Conservation (phyloP, 2,888 invertebrate species). For the Nephrotoma appendiculata region DNA sequence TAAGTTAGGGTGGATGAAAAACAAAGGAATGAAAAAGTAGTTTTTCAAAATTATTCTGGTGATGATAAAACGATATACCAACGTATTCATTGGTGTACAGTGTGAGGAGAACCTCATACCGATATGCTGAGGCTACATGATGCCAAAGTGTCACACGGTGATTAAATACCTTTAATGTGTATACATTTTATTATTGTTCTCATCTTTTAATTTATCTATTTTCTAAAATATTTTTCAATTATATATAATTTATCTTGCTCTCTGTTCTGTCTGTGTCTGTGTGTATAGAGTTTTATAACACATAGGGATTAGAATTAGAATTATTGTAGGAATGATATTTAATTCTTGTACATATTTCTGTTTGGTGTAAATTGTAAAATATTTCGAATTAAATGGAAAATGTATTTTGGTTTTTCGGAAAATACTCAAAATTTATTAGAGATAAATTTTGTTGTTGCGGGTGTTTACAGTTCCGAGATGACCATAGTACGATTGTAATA, state of each 20-base stretch:
- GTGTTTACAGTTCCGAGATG: neutral
- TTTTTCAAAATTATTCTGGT: neutral
- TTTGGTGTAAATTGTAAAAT: neutral
- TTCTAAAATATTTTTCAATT: neutral
- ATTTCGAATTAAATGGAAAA: neutral
- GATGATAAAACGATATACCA: neutral
- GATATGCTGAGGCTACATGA: neutral
- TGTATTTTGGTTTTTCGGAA: neutral
- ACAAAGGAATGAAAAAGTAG: neutral
- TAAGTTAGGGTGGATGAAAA: neutral
- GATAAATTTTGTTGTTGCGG: neutral
- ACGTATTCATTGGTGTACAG: neutral
- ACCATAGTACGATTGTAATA: no score
- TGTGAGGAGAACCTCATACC: neutral
- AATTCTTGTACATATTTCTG: neutral
- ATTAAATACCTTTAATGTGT: constrained; percentile 12
- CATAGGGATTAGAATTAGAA: neutral
- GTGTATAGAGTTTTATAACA: neutral
- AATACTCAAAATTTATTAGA: neutral
- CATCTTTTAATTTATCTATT: neutral
- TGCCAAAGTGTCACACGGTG: constrained; percentile 11
- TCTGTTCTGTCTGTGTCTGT: neutral
- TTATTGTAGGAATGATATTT: neutral
- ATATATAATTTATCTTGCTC: neutral
- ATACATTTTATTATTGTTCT: neutral